A percentile compares a stretch with the other conserved stretches of the same genome.
Conservation (phyloP, 1,140 invertebrate species). For the Telenomus remus region DNA sequence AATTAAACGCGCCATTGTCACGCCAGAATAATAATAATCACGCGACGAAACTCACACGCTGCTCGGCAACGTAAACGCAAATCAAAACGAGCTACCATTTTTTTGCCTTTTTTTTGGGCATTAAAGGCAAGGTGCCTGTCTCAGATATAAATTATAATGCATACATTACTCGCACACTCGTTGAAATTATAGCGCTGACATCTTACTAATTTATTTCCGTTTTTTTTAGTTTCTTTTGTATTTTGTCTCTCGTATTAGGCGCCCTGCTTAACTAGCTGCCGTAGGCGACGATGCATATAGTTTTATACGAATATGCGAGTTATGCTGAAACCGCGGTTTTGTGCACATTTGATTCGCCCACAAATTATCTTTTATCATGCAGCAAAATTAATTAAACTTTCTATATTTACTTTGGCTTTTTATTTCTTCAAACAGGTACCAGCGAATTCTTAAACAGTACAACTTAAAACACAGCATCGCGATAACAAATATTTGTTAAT, state of each 20-base stretch:
- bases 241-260: constrained; percentile 44
- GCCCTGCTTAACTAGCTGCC: constrained; percentile 44
- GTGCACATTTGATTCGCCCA: constrained; percentile 24
- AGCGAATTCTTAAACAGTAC: too few relatives aligned
- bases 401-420: constrained; percentile 5
- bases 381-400: constrained; percentile 28
- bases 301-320: constrained; percentile 10
- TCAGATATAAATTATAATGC: constrained; percentile 45
- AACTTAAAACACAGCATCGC: too few relatives aligned
- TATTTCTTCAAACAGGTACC: neutral
- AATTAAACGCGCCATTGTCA: too few relatives aligned
- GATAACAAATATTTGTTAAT: too few relatives aligned
- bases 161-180: constrained; percentile 36
- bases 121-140: constrained; percentile 23
- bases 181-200: constrained; percentile 31
- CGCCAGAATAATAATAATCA: too few relatives aligned
- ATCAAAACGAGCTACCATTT: constrained; percentile 15
- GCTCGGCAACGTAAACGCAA: constrained; percentile 6
- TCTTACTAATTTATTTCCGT: constrained; percentile 45
- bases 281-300: constrained; percentile 27
- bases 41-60: too few relatives aligned
- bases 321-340: constrained; percentile 27
- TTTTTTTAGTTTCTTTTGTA: constrained; percentile 46
- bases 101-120: constrained; percentile 7
- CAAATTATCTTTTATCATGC: constrained; percentile 30